These are phyloP conservation scores for Poeciliopsis retropinna DNA, from an alignment of 2,113 vertebrate species.

Conservation along the genomic window DNA sequence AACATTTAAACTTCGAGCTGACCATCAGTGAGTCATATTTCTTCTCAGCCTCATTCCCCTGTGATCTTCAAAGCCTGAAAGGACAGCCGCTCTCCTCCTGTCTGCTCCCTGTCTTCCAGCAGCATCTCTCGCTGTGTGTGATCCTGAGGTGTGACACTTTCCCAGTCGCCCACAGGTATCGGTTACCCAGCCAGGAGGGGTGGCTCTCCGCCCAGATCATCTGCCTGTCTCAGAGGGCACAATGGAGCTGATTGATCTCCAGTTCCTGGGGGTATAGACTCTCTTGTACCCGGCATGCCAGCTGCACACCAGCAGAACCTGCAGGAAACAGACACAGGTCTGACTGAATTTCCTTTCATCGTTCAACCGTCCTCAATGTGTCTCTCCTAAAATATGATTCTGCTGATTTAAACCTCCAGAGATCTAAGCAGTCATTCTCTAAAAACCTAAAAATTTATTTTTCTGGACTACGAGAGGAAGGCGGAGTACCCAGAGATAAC, in stretches of 20 bases:
- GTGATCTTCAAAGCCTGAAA: slow-evolving; percentile 41
- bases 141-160: slow-evolving; percentile 69
- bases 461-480: too few relatives aligned
- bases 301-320: slow-evolving; percentile 23
- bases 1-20: background rate
- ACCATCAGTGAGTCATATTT: slow-evolving; percentile 12
- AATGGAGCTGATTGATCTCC: slow-evolving; percentile 46
- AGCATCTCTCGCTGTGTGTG: slow-evolving; percentile 51
- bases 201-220: slow-evolving; percentile 47
- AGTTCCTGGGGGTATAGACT: background rate
- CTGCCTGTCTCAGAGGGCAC: slow-evolving; percentile 53
- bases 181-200: slow-evolving; percentile 52
- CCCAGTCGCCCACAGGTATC: slow-evolving; percentile 72
- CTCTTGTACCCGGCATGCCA: background rate
- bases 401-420: background rate
- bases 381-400: background rate
- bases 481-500: too few relatives aligned
- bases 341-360: background rate
- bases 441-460: background rate
- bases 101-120: slow-evolving; percentile 37
- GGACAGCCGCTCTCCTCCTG: slow-evolving; percentile 24
- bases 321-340: background rate
- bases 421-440: background rate
- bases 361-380: background rate
- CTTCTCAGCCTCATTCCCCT: slow-evolving; percentile 12